Percentiles rank a stretch among this genome's conserved stretches.
phyloP scores from a whole-genome alignment of 92 coral and sea anemone genomes.

The Montipora capitata region DNA sequence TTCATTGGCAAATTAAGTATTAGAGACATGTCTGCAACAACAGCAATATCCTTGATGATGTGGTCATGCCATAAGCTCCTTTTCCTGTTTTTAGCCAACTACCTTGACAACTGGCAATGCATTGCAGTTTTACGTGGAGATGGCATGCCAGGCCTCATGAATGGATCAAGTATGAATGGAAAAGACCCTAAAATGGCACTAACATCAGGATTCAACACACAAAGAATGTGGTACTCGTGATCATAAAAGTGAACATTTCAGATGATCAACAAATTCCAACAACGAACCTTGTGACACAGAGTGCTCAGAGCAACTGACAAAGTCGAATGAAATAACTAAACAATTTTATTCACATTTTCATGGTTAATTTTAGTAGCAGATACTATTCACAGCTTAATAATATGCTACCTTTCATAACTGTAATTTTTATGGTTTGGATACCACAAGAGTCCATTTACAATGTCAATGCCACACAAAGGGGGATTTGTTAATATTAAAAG shows the following conservation, averaged over 20 bases:
- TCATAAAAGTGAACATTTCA: not conserved
- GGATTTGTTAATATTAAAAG: too few species aligned
- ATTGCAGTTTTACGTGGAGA: slow-evolving; percentile 95
- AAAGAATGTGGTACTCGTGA: slow-evolving; percentile 77
- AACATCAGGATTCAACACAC: slow-evolving; percentile 52
- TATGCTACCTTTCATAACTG: too few species aligned
- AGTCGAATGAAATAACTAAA: too few species aligned
- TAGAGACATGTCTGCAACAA: too few species aligned
- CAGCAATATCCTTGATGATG: too few species aligned
- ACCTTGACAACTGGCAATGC: slow-evolving; percentile 96
- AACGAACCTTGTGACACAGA: not conserved
- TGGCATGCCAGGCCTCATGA: slow-evolving; percentile 78
- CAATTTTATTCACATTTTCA: too few species aligned
- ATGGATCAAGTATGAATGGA: slow-evolving; percentile 36
- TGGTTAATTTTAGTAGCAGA: too few species aligned
- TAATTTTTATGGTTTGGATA: too few species aligned
- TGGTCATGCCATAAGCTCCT: not conserved
- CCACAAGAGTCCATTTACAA: too few species aligned
- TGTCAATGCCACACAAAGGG: too few species aligned
- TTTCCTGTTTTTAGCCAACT: slow-evolving; percentile 80
- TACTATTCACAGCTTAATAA: too few species aligned
- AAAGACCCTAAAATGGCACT: slow-evolving; percentile 37
- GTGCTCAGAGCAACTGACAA: not conserved
- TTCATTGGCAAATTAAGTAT: too few species aligned
- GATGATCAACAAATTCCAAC: not conserved